phyloP scores from a whole-genome alignment of 2,888 invertebrate genomes.

The Drosophila silvestris region DNA sequence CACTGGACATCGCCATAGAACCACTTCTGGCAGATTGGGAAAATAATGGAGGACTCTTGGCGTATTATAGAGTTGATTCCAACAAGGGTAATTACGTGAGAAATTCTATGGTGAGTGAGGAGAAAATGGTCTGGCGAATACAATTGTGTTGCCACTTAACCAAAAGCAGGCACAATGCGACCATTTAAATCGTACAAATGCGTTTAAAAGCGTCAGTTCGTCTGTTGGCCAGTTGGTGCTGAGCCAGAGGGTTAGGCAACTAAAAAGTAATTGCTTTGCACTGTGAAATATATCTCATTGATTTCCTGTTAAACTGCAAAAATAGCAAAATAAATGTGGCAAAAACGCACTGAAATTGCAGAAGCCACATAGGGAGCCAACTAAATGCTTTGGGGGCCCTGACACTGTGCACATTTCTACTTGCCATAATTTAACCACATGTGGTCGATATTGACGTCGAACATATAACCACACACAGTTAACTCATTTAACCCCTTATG shows the following conservation, averaged over 20 bases:
- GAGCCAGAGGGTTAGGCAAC: conserved; percentile 11
- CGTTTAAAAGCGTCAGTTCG: conserved; percentile 28
- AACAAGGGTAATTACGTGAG: conserved; percentile 12
- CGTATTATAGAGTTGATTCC: conserved; percentile 39
- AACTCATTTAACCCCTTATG: conserved; percentile 73
- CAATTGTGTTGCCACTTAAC: conserved; percentile 49
- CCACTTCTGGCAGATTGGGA: conserved; percentile 61
- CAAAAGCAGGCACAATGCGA: conserved; percentile 21
- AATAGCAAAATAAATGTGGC: conserved; percentile 55
- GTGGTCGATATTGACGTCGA: conserved; percentile 72
- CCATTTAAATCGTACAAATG: conserved; percentile 49
- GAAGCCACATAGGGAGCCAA: conserved; percentile 25
- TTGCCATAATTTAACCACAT: conserved; percentile 78
- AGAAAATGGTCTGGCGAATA: conserved; percentile 27
- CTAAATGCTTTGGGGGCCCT: conserved; percentile 13
- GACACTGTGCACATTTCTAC: conserved; percentile 39
- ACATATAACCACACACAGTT: conserved; percentile 21
- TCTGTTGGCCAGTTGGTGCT: conserved; percentile 19
- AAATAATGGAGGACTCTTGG: conserved; percentile 44
- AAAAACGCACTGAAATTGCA: conserved; percentile 50
- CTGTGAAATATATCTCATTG: conserved; percentile 75
- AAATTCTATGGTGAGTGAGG: conserved; percentile 7
- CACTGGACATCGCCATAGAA: conserved; percentile 5
- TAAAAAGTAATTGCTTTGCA: conserved; percentile 68
- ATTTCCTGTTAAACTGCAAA: conserved; percentile 66